phyloP scores from a whole-genome alignment of 2,888 invertebrate genomes.

The Icerya purchasi region DNA sequence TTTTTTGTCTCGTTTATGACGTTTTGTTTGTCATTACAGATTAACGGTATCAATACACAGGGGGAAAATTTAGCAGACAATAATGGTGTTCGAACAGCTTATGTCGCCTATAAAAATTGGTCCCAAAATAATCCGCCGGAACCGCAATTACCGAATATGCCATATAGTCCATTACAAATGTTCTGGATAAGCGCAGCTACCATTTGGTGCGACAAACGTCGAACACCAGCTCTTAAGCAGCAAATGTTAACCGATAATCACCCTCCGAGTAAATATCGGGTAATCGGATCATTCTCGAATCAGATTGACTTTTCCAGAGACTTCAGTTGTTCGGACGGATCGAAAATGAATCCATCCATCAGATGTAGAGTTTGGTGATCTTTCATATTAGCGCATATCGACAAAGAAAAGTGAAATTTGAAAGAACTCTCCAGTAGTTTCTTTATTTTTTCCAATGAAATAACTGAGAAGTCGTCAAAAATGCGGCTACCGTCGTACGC shows the following conservation, averaged over 20 bases:
- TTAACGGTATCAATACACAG: slow-evolving; percentile 77
- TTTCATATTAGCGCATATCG: too few species aligned
- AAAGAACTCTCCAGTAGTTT: too few species aligned
- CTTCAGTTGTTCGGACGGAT: slow-evolving; percentile 35
- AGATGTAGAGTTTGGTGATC: slow-evolving; percentile 39
- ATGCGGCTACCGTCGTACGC: too few species aligned
- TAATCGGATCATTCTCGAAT: slow-evolving; percentile 39
- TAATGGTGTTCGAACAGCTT: slow-evolving; percentile 77
- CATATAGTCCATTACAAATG: slow-evolving; percentile 30
- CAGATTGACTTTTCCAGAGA: slow-evolving; percentile 36
- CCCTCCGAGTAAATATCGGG: slow-evolving; percentile 32
- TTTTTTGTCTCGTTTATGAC: too few species aligned
- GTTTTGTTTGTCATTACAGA: too few species aligned
- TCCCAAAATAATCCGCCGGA: background rate
- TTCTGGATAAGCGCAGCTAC: slow-evolving; percentile 70
- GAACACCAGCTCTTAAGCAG: slow-evolving; percentile 44
- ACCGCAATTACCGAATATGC: slow-evolving; percentile 13
- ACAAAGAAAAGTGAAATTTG: too few species aligned
- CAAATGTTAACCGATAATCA: slow-evolving; percentile 52
- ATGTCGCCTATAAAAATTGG: slow-evolving; percentile 56
- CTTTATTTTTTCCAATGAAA: too few species aligned
- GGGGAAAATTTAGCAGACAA: slow-evolving; percentile 90
- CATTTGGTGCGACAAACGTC: slow-evolving; percentile 66
- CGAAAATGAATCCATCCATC: slow-evolving; percentile 36
- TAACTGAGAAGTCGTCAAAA: too few species aligned